Evolutionary conservation across 2,113 vertebrate species (phyloP), one percentile per base, ranked within the genome.

Genomic region (Pomatorhinus ruficollis): DNA sequence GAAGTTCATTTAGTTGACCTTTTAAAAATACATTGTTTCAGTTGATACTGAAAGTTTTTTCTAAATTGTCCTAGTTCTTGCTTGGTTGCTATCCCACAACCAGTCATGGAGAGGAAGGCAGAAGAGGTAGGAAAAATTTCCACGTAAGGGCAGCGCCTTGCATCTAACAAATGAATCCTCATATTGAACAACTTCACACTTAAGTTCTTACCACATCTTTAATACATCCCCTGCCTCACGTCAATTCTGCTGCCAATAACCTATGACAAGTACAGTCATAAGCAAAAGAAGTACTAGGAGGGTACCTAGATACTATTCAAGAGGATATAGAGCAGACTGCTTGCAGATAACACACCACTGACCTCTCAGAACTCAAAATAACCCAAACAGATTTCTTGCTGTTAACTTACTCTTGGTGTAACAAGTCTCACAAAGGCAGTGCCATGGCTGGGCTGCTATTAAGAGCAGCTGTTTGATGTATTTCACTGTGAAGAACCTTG

Each of bases 401-500:
- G 12, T 50, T 61, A 56, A n/a, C 37, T 56, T 65, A 31, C 6
- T 56, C 28, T 18, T 42, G 5, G 4, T 35, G 16, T 39, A 57
- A 27, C 20, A 61, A 2, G 40, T 23, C 39, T 66, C 39, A 22
- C 8, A 23, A 39, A 54, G 22, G 27, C 72, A n/a, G 8, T 53
- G 15, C 44, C 7, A 18, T 3, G 19, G 17, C 22, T 30, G 33
- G 35, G 53, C 65, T 63, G 50, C n/a, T 31, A 13, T 11, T 15
- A 39, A 50, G 22, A 0, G 2, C 42, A 31, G 3, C 30, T 2
- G 2, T 28, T 33, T 2, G 4, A 66, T 27, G 23, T 5, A 44
- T 12, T 56, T 71, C 50, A 24, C 42, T 4, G 40, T 9, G 28
- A 56, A 83, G 66, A 76, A 33, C n/a, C 50, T 21, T 12, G 18